Percentiles rank a stretch among this genome's conserved stretches.
These are phyloP conservation scores for Syngnathus rostellatus DNA, from an alignment of 2,797 vertebrate genomes.

Conservation along the genomic window DNA sequence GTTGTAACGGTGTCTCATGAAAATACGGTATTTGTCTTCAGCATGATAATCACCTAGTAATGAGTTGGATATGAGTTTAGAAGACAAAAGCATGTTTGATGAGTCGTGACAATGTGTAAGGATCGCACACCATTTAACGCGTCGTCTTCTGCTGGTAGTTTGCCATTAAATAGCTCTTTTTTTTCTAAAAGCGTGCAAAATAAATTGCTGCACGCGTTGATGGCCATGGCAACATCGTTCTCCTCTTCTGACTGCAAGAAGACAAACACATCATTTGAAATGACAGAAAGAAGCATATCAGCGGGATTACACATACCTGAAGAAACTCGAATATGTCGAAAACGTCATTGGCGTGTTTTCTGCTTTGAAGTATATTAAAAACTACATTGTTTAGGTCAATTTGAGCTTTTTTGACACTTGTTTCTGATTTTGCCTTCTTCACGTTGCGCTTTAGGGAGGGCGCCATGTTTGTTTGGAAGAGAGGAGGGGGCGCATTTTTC, in stretches of 20 bases:
- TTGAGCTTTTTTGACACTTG: constrained; percentile 38
- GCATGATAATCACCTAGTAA: constrained; percentile 62
- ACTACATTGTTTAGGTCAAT: constrained; percentile 52
- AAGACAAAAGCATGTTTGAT: background rate
- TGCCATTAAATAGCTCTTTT: constrained; percentile 76
- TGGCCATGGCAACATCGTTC: constrained; percentile 60
- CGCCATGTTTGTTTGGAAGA: constrained; percentile 58
- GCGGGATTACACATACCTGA: constrained; percentile 58
- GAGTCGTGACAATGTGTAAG: background rate
- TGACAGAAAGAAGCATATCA: background rate
- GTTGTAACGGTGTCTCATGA: constrained; percentile 86
- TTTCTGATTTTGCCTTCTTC: constrained; percentile 39
- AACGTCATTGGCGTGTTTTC: constrained; percentile 75
- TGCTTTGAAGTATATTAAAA: constrained; percentile 65
- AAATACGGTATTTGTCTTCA: constrained; percentile 79
- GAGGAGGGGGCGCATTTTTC: background rate
- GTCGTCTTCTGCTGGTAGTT: constrained; percentile 73
- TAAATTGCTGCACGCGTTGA: constrained; percentile 66
- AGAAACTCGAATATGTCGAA: constrained; percentile 81
- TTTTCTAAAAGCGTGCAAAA: constrained; percentile 77
- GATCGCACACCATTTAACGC: constrained; percentile 49
- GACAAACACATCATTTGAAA: background rate
- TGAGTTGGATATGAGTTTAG: background rate
- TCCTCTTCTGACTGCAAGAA: constrained; percentile 69
- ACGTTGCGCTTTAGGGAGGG: constrained; percentile 66